phyloP scores from a whole-genome alignment of 2,888 invertebrate species.

The Heliconius aoede region DNA sequence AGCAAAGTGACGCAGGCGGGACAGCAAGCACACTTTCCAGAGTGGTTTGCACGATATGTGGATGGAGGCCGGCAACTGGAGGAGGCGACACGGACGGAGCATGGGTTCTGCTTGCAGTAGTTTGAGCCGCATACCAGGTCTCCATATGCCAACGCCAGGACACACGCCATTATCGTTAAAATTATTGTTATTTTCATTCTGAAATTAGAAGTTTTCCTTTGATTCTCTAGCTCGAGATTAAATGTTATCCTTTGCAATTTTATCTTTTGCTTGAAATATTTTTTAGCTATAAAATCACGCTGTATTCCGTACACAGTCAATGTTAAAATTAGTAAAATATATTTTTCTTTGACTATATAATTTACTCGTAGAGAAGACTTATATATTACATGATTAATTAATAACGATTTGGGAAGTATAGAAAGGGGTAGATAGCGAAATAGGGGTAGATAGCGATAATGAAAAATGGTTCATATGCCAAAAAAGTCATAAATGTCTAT shows the following conservation, averaged over 20 bases:
- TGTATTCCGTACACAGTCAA: not conserved
- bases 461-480: too few relatives aligned
- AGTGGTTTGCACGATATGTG: slow-evolving; percentile 66
- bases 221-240: not conserved
- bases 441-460: too few relatives aligned
- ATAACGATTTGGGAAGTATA: too few relatives aligned
- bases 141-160: slow-evolving; percentile 62
- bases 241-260: not conserved
- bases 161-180: slow-evolving; percentile 63
- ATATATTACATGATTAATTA: too few relatives aligned
- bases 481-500: too few relatives aligned
- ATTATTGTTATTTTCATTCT: slow-evolving; percentile 70
- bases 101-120: slow-evolving; percentile 74
- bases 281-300: too few relatives aligned
- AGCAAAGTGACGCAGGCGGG: slow-evolving; percentile 75
- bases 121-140: slow-evolving; percentile 73
- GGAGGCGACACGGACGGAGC: slow-evolving; percentile 56
- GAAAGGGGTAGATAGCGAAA: too few relatives aligned
- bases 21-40: slow-evolving; percentile 77
- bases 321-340: not conserved
- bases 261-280: too few relatives aligned
- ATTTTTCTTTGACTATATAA: not conserved
- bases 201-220: slow-evolving; percentile 34
- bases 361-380: not conserved
- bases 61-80: slow-evolving; percentile 64